A percentile compares a stretch with the other conserved stretches of the same genome.
Evolutionary conservation across 2,113 vertebrate genomes (phyloP).

Genomic region (Dascyllus trimaculatus): DNA sequence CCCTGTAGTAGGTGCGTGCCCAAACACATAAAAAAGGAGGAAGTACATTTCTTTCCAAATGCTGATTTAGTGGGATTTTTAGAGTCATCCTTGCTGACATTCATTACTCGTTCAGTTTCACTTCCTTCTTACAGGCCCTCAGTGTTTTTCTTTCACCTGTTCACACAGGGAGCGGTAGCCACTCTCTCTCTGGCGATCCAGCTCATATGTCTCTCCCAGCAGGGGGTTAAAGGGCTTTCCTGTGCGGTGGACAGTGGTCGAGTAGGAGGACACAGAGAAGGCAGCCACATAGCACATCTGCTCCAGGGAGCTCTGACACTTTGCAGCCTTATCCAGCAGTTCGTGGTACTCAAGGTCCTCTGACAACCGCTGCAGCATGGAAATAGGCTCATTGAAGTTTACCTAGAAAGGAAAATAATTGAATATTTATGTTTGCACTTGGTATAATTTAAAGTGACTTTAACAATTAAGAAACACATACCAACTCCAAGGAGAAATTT

Average conservation of each 20-base stretch:
- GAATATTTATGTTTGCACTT: too few relatives aligned
- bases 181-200: slow-evolving; percentile 92
- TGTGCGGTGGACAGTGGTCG: slow-evolving; percentile 95
- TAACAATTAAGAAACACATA: too few relatives aligned
- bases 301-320: slow-evolving; percentile 92
- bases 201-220: slow-evolving; percentile 94
- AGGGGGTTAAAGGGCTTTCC: slow-evolving; percentile 98
- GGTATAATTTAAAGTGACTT: too few relatives aligned
- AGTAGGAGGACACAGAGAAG: slow-evolving; percentile 97
- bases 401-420: slow-evolving; percentile 81
- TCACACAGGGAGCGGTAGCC: slow-evolving; percentile 95
- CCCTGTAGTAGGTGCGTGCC: not conserved
- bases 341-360: slow-evolving; percentile 97
- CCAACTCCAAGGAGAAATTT: too few relatives aligned
- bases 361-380: slow-evolving; percentile 96
- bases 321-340: slow-evolving; percentile 90
- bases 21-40: not conserved
- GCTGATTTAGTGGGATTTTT: slow-evolving; percentile 13
- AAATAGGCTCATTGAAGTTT: slow-evolving; percentile 97
- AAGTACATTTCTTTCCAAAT: slow-evolving; percentile 4
- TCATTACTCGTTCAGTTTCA: slow-evolving; percentile 46
- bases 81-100: slow-evolving; percentile 1
- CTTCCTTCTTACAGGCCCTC: slow-evolving; percentile 81
- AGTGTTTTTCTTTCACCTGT: slow-evolving; percentile 84
- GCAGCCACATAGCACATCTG: slow-evolving; percentile 96